phyloP scores from a whole-genome alignment of 2,113 vertebrate genomes.

The Lycocorax pyrrhopterus region DNA sequence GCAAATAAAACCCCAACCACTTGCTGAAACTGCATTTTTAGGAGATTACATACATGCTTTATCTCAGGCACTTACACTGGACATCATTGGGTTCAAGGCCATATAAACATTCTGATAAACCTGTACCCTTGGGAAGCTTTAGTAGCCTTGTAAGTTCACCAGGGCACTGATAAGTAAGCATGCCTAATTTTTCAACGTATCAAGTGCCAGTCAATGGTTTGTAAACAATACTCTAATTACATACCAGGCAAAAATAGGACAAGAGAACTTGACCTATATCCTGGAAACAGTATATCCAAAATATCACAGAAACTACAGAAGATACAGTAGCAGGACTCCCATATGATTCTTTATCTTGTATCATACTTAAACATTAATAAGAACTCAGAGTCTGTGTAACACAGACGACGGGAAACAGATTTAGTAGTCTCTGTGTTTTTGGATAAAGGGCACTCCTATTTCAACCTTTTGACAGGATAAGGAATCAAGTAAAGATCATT shows the following conservation, averaged over 20 bases:
- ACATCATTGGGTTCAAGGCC: background rate
- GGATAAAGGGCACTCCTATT: background rate
- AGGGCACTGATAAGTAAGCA: background rate
- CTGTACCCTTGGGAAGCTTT: background rate
- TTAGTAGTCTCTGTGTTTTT: background rate
- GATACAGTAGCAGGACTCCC: background rate
- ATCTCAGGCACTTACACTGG: background rate
- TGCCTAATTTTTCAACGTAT: background rate
- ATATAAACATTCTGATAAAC: background rate
- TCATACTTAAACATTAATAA: background rate
- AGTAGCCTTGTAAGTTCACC: background rate
- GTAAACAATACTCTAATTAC: background rate
- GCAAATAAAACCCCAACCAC: fast-evolving
- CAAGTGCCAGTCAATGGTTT: background rate
- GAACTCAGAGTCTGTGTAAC: background rate
- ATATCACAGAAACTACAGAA: background rate
- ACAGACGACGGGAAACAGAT: background rate
- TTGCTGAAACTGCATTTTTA: background rate
- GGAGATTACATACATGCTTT: background rate
- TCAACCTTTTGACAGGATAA: background rate
- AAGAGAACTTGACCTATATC: background rate
- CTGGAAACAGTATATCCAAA: background rate
- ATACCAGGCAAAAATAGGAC: background rate
- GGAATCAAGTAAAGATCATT: background rate
- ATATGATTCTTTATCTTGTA: background rate